Conservation (phyloP, 2,113 vertebrate genomes). For the Theropithecus gelada region DNA sequence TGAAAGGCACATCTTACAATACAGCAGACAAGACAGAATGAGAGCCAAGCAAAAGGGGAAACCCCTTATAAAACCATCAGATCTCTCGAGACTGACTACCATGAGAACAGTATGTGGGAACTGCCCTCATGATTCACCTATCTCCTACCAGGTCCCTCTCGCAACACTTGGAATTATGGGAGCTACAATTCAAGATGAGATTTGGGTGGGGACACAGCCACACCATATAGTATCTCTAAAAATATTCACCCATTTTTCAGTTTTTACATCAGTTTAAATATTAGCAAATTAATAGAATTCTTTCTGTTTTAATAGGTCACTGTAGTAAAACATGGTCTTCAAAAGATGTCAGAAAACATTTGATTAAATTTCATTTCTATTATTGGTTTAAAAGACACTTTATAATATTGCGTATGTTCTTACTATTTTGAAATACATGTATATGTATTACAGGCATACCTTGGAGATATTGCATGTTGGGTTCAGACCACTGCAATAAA, state of each 20-base stretch:
- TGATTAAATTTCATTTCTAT: constrained; percentile 22
- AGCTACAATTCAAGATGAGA: too few species aligned
- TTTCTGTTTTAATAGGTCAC: constrained; percentile 9
- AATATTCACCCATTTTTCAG: background rate
- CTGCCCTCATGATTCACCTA: too few species aligned
- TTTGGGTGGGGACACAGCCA: too few species aligned
- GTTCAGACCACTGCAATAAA: background rate
- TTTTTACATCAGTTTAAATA: background rate
- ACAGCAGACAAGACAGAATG: too few species aligned
- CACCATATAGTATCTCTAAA: background rate
- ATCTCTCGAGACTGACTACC: too few species aligned
- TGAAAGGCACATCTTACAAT: too few species aligned
- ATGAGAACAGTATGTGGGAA: too few species aligned
- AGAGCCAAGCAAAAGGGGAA: too few species aligned
- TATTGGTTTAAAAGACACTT: constrained; percentile 26
- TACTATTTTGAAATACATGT: background rate
- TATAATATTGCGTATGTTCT: background rate
- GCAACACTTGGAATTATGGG: too few species aligned
- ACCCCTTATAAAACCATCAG: too few species aligned
- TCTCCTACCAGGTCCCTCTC: too few species aligned
- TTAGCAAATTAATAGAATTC: background rate
- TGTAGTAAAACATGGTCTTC: background rate
- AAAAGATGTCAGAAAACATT: background rate
- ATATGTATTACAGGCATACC: background rate
- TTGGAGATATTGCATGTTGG: background rate